Base-by-base conservation (phyloP, 2,797 vertebrate genomes). In the Cyclopterus lumpus region DNA sequence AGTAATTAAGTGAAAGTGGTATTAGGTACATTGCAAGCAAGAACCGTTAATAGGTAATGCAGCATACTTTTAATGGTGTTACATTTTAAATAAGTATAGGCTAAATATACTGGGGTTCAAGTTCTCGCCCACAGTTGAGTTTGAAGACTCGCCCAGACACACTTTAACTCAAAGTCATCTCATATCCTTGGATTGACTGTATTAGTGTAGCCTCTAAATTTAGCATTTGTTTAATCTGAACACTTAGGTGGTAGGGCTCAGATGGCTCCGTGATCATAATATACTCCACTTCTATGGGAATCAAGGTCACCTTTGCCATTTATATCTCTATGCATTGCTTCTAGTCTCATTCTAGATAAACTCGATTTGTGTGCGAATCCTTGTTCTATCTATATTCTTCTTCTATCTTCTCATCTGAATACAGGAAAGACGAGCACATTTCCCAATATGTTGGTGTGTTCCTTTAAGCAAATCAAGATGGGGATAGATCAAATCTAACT, bases 321-420 rank as follows among this genome's bases (percentile, higher is more conserved):
- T 20, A 22, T 49, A 65, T 22, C 3, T 30, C 18, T 8, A 42
- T 71, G 11, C 12, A 53, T 61, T 8, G 20, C 5, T 15, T 28
- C 22, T 51, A 6, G 24, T 26, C 48, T 15, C 32, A 38, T 40
- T 28, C 46, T 61, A 30, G n/a, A 42, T 32, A 53, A 22, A 42
- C 18, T 10, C 4, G 5, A 1, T 44, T 28, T 36, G 5, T 48
- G n/a, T 28, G 8, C 11, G 9, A 18, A 14, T 34, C 9, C 51
- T 26, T 57, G 38, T 42, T 61, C 48, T 42, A 75, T 14, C 68
- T 8, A 70, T 42, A 36, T n/a, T n/a, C 10, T 51, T 24, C 11
- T 24, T 40, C 22, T 2, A 54, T 62, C 8, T 18, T 62, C 32
- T 57, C 5, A 67, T 42, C 8, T 73, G 62, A 54, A 38, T 1